Evolutionary conservation across 2,113 vertebrate genomes (phyloP), one percentile per base, ranked within the genome.

Genomic region (Excalfactoria chinensis): DNA sequence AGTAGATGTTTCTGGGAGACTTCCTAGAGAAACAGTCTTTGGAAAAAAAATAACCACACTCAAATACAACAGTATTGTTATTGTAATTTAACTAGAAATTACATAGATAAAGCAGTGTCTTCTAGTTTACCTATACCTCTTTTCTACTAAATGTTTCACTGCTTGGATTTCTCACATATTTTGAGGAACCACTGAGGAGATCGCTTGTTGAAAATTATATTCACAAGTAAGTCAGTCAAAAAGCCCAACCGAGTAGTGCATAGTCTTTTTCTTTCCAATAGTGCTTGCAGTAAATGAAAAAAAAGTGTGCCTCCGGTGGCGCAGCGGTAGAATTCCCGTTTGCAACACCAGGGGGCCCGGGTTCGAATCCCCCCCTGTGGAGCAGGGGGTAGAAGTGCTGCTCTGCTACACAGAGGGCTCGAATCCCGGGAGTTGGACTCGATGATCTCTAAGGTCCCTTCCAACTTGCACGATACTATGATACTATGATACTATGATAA

Each of bases 81-180:
- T 25, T 82, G 9, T 25, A 7, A 70, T 87, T 76, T 85, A 55
- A 74, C 6, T 76, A 41, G 79, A 73, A 67, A 64, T 79, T 79
- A 72, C 25, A 37, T 59, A 67, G 16, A 4, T 32, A 83, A 86
- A 83, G 67, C 21, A 10, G 1, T 3, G 17, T 40, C 5, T 67
- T 62, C 58, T 51, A 37, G 16, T 26, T 74, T 78, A 74, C 23
- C 8, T 49, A 4, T n/a, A 7, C 20, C 49, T 58, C 7, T 60
- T 43, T 60, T 41, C 15, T 71, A 35, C 48, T 10, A 25, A 55
- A 60, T 0, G 0, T 6, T 15, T 83, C 32, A 20, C 21, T 79
- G 7, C 32, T 79, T 66, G 25, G 11, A 76, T 6, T 8, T 32
- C 28, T 82, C 49, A 34, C 0, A 1, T 44, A 11, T n/a, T 41